Conservation (phyloP, 2,113 vertebrate species). For the Pundamilia nyererei region DNA sequence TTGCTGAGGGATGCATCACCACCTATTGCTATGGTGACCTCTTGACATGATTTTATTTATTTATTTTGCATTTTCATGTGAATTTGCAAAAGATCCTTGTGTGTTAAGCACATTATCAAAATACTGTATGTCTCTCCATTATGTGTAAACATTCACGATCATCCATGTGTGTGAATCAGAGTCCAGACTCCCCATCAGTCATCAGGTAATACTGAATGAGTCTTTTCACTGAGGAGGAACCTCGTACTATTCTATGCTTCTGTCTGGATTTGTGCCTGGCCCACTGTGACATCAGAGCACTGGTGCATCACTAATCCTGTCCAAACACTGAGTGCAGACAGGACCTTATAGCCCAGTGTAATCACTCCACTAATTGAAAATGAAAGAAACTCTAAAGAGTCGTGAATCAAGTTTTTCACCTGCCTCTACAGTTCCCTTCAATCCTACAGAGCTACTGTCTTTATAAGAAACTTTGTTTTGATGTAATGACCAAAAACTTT, state of each 20-base stretch:
- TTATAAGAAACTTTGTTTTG: not conserved
- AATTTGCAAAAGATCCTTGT: not conserved
- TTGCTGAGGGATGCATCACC: not conserved
- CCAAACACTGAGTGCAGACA: not conserved
- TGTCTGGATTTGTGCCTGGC: not conserved
- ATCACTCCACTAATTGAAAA: not conserved
- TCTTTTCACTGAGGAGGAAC: not conserved
- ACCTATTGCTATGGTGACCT: not conserved
- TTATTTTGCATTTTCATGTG: not conserved
- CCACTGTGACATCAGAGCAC: not conserved
- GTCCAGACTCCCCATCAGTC: not conserved
- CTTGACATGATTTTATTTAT: not conserved
- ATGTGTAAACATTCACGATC: not conserved
- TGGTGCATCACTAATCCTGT: not conserved
- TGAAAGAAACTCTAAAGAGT: not conserved
- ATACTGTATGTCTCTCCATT: not conserved
- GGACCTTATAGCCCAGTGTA: not conserved
- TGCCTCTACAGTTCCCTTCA: not conserved
- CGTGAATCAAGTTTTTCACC: not conserved
- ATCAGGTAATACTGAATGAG: not conserved
- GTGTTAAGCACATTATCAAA: not conserved
- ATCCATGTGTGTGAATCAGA: not conserved
- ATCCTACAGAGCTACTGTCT: not conserved
- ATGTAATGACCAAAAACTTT: not conserved
- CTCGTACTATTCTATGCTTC: not conserved